A percentile compares a stretch with the other conserved stretches of the same genome.
These are phyloP conservation scores for Triops cancriformis DNA, from an alignment of 1,140 invertebrate genomes.

Conservation along the genomic window DNA sequence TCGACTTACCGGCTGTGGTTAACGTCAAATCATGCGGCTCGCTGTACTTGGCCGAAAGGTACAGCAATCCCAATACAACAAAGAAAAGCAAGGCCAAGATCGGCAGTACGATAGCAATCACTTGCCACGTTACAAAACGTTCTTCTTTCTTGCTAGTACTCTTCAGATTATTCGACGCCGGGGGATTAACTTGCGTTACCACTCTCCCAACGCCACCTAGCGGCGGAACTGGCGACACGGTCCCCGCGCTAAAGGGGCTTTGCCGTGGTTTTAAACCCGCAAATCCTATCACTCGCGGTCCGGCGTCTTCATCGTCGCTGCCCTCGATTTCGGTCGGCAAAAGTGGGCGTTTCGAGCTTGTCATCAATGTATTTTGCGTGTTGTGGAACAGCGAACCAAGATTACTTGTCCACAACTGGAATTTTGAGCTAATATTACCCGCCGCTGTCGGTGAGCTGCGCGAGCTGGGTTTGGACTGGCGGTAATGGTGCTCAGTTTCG, in stretches of 20 bases:
- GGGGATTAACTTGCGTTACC: not conserved
- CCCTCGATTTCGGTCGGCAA: not conserved
- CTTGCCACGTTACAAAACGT: constrained; percentile 18
- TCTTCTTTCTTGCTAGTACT: not conserved
- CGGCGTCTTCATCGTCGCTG: not conserved
- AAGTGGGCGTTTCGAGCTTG: not conserved
- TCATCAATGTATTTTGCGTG: not conserved
- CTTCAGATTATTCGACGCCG: not conserved
- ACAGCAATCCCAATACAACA: constrained; percentile 18
- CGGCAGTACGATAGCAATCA: constrained; percentile 21
- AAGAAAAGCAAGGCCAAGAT: constrained; percentile 24
- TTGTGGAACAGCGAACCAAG: not conserved
- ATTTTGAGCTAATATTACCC: not conserved
- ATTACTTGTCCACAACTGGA: not conserved
- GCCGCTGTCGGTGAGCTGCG: not conserved
- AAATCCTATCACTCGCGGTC: not conserved
- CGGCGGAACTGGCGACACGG: not conserved
- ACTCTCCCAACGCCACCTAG: not conserved
- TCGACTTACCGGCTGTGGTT: not conserved
- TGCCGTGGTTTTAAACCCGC: not conserved
- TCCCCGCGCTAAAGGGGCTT: not conserved
- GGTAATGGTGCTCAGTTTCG: constrained; percentile 12
- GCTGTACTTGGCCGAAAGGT: constrained; percentile 18
- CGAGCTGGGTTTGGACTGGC: not conserved
- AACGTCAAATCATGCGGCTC: not conserved